Percentiles rank a stretch among this genome's conserved stretches.
Evolutionary conservation across 2,888 invertebrate species (phyloP).

Genomic region (Theretra japonica): DNA sequence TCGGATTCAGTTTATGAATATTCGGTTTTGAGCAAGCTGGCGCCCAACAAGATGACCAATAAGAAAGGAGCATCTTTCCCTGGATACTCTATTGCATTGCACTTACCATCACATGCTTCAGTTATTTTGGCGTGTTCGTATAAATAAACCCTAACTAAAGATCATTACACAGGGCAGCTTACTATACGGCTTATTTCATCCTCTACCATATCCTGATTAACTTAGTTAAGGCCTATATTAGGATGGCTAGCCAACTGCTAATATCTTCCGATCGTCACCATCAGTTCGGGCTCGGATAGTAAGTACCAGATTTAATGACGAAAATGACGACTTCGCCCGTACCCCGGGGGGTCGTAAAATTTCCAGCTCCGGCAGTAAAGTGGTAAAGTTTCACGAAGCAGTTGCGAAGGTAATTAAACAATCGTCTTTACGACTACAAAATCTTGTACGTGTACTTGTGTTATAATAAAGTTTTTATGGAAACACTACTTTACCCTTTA

Average conservation of each 20-base stretch:
- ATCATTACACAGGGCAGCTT: too few relatives aligned
- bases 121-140: too few relatives aligned
- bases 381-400: neutral
- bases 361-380: constrained; percentile 2
- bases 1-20: too few relatives aligned
- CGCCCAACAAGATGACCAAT: too few relatives aligned
- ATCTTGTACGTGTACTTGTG: neutral
- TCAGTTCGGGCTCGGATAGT: neutral
- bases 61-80: too few relatives aligned
- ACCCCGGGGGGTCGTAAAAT: neutral
- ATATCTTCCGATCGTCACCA: neutral
- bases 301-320: neutral
- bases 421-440: neutral
- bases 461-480: neutral
- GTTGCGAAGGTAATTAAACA: constrained; percentile 3
- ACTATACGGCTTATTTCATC: too few relatives aligned
- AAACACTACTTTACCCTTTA: neutral
- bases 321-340: neutral
- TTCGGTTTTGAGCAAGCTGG: too few relatives aligned
- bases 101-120: too few relatives aligned
- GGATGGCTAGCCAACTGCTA: neutral
- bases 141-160: too few relatives aligned
- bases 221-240: neutral
- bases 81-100: too few relatives aligned
- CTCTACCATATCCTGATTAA: too few relatives aligned